These are phyloP conservation scores for Psittacara wagleri DNA, from an alignment of 2,113 vertebrate genomes.

Conservation along the genomic window DNA sequence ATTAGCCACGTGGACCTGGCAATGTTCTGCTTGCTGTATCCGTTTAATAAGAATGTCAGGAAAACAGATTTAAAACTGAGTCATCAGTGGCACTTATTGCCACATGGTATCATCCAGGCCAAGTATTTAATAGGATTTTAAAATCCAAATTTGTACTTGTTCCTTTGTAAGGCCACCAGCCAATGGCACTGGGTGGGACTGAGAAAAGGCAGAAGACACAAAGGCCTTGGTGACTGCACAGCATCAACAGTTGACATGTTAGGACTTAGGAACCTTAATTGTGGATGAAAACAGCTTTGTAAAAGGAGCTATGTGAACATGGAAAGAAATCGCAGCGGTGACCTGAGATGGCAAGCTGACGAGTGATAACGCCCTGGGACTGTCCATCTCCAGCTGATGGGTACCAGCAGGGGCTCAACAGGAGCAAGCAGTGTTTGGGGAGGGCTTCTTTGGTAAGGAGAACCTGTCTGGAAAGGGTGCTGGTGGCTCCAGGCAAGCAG, in stretches of 20 bases:
- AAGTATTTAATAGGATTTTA: background rate
- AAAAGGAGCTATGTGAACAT: background rate
- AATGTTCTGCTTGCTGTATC: background rate
- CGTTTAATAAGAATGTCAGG: background rate
- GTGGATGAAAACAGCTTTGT: background rate
- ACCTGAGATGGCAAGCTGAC: background rate
- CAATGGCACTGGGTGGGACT: background rate
- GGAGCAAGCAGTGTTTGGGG: background rate
- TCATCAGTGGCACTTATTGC: background rate
- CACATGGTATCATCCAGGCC: background rate
- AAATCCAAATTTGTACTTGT: background rate
- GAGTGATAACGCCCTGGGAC: background rate
- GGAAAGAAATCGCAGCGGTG: background rate
- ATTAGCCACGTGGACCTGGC: constrained; percentile 8
- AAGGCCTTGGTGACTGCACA: background rate
- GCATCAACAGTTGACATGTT: background rate
- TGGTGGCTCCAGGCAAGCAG: background rate
- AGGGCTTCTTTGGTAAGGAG: background rate
- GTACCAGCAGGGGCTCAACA: background rate
- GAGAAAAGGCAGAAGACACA: background rate
- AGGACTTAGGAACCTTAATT: background rate
- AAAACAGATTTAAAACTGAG: constrained; percentile 21
- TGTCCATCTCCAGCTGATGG: background rate
- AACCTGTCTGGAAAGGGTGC: background rate
- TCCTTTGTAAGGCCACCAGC: background rate